A percentile compares a stretch with the other conserved stretches of the same genome.
These are phyloP conservation scores for Spodoptera littoralis DNA, from an alignment of 2,888 invertebrate genomes.

Conservation along the genomic window DNA sequence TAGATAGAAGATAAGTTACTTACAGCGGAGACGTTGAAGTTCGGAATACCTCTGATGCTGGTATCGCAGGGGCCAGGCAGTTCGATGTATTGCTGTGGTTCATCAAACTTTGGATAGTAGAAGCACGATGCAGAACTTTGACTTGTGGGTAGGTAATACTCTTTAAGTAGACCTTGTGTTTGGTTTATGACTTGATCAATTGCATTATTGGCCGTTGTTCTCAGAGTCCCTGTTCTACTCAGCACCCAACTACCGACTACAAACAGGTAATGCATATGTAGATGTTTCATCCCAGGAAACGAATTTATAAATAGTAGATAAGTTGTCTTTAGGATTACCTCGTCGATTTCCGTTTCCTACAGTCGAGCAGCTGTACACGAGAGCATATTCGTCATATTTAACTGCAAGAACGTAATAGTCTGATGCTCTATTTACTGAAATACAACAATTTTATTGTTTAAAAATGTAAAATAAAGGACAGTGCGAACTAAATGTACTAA, in stretches of 20 bases:
- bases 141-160: slow-evolving; percentile 71
- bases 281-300: background rate
- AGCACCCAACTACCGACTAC: slow-evolving; percentile 83
- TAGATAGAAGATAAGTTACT: slow-evolving; percentile 2
- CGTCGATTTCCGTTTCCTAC: slow-evolving; percentile 64
- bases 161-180: slow-evolving; percentile 74
- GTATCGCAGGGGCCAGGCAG: slow-evolving; percentile 24
- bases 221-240: slow-evolving; percentile 69
- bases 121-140: slow-evolving; percentile 68
- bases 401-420: slow-evolving; percentile 76
- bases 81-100: slow-evolving; percentile 17
- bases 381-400: slow-evolving; percentile 74
- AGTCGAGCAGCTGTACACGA: slow-evolving; percentile 78
- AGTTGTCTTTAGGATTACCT: slow-evolving; percentile 64
- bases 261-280: slow-evolving; percentile 5
- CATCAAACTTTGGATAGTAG: slow-evolving; percentile 21
- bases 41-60: slow-evolving; percentile 13
- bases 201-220: slow-evolving; percentile 50
- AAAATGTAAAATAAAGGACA: too few relatives aligned
- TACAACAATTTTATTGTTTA: background rate
- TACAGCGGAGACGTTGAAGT: slow-evolving; percentile 15
- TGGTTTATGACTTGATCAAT: slow-evolving; percentile 65
- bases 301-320: too few relatives aligned
- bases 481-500: too few relatives aligned
- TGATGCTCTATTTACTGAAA: slow-evolving; percentile 54